A percentile compares a stretch with the other conserved stretches of the same genome.
Conservation (phyloP, 2,888 invertebrate genomes). For the Phrixothrix hirtus region DNA sequence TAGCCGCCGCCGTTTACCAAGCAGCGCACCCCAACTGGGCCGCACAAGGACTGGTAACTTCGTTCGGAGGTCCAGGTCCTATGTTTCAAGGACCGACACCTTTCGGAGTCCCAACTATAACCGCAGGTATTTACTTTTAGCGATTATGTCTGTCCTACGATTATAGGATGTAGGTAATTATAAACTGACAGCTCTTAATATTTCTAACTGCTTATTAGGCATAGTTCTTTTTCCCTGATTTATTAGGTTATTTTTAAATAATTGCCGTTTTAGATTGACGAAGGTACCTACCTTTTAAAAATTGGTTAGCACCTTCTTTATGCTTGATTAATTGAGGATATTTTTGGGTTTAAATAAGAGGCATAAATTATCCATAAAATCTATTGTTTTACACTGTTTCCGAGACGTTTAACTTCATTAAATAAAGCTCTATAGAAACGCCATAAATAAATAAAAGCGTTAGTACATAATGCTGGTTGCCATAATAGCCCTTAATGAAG, state of each 20-base stretch:
- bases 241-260: constrained; percentile 2
- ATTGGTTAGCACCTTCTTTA: constrained; percentile 16
- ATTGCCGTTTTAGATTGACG: background rate
- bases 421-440: no score
- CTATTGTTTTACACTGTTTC: no score
- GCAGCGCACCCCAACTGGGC: constrained; percentile 59
- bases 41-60: constrained; percentile 65
- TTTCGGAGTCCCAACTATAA: constrained; percentile 54
- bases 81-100: constrained; percentile 68
- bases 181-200: constrained; percentile 21
- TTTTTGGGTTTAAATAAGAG: no score
- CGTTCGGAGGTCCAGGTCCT: constrained; percentile 61
- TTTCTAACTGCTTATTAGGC: constrained; percentile 12
- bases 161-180: constrained; percentile 24
- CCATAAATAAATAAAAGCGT: no score
- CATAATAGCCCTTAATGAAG: no score
- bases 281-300: no score
- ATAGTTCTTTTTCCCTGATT: constrained; percentile 7
- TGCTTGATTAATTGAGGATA: constrained; percentile 7
- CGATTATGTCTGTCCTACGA: no score
- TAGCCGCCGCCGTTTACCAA: constrained; percentile 69
- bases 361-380: no score
- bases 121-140: constrained; percentile 54
- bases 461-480: no score
- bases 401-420: no score